Percentiles rank a stretch among this genome's conserved stretches.
Conservation (phyloP, 2,888 invertebrate species). For the Phortica okadai region DNA sequence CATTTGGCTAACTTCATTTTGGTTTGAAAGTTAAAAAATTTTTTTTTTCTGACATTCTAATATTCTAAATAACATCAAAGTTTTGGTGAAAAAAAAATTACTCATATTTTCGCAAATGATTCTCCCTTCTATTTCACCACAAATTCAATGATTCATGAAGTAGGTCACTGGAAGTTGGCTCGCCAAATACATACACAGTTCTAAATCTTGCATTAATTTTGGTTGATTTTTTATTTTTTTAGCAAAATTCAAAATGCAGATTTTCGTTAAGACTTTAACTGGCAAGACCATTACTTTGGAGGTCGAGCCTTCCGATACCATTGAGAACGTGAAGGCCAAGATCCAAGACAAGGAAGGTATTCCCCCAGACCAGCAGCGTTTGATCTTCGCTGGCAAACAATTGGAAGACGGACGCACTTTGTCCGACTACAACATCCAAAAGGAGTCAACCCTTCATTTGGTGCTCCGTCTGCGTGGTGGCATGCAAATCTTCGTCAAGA, state of each 20-base stretch:
- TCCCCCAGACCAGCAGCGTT: slow-evolving; percentile 71
- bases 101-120: background rate
- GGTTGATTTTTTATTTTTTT: background rate
- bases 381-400: slow-evolving; percentile 70
- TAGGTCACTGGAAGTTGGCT: background rate
- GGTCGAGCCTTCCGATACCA: background rate
- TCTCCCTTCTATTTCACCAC: background rate
- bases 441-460: slow-evolving; percentile 68
- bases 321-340: background rate
- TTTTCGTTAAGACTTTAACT: background rate
- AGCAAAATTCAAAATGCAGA: background rate
- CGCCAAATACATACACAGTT: background rate
- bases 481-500: slow-evolving; percentile 67
- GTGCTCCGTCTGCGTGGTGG: slow-evolving; percentile 66
- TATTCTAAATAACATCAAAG: too few relatives aligned
- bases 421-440: slow-evolving; percentile 71
- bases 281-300: background rate
- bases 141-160: background rate
- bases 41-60: too few relatives aligned
- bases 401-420: slow-evolving; percentile 69
- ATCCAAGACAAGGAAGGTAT: slow-evolving; percentile 65
- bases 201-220: background rate
- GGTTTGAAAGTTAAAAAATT: too few relatives aligned
- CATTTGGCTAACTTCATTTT: too few relatives aligned
- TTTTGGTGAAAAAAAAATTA: background rate